Evolutionary conservation across 2,888 invertebrate species (phyloP), one percentile per base, ranked within the genome.

Genomic region (Xestia ashworthii): DNA sequence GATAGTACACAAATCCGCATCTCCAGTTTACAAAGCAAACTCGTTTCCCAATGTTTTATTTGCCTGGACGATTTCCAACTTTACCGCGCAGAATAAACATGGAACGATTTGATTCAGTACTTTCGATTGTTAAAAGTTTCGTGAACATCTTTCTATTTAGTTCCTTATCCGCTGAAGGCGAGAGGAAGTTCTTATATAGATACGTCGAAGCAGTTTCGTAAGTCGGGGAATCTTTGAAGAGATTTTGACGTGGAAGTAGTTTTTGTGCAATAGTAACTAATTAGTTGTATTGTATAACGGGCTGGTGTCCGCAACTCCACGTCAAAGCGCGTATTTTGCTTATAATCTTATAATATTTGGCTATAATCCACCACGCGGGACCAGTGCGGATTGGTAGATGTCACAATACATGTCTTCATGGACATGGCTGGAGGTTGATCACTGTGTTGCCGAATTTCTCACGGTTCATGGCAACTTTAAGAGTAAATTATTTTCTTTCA

Each of bases 21-120:
- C 32, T 60, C 44, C 11, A 69, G 77, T 74, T 67, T 58, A 65
- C 67, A 22, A 64, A 82, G 70, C 32, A 72, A 76, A 76, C 71
- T 67, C 66, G 62, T 78, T 83, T 76, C 16, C 8, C 32, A n/a
- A 25, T 58, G 25, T 78, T 75, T 71, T 68, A 44, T 60, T 58
- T 41, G 3, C 67, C 82, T 81, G 76, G 75, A 76, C 67, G 11
- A 77, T 74, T 76, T 78, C 78, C 84, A 87, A 84, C 77, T 70
- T 84, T 86, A 65, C 68, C 60, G 12, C 4, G 38, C 68, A 48
- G 71, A 78, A 86, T 80, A 80, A 86, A 79, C 74, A 80, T 64
- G 55, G n/a, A 62, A 75, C 78, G 66, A 80, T 82, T 82, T 80
- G 55, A 74, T 78, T 84, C 14, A 19, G 66, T 77, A 71, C 71